A percentile compares a stretch with the other conserved stretches of the same genome.
phyloP scores from a whole-genome alignment of 2,113 vertebrate species.

The Trematocara variabile region DNA sequence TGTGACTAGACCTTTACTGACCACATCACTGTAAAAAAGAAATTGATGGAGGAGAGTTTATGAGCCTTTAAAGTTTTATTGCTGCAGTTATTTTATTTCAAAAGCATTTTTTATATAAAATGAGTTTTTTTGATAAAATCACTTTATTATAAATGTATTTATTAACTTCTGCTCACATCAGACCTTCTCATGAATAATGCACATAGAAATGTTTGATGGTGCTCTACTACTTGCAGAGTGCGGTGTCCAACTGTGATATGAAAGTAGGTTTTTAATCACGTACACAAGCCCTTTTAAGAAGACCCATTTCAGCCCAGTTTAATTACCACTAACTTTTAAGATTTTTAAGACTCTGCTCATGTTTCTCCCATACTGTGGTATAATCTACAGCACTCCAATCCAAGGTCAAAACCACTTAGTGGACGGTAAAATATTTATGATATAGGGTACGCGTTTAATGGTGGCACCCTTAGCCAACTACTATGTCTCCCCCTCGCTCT shows the following conservation, averaged over 20 bases:
- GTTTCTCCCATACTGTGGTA: not conserved
- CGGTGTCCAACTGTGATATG: not conserved
- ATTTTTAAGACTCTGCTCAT: not conserved
- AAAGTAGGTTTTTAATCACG: not conserved
- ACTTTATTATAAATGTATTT: not conserved
- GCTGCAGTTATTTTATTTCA: not conserved
- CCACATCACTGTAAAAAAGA: not conserved
- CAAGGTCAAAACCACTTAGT: conserved; percentile 61
- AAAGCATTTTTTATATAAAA: not conserved
- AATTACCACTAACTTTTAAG: not conserved
- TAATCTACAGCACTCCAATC: conserved; percentile 17
- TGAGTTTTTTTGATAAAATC: not conserved
- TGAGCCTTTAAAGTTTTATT: not conserved
- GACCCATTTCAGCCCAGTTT: not conserved
- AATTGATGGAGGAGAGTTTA: not conserved
- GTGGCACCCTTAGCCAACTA: not conserved
- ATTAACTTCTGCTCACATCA: not conserved
- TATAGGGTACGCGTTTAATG: conserved; percentile 28
- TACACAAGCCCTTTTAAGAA: not conserved
- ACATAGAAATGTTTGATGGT: not conserved
- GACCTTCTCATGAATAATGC: not conserved
- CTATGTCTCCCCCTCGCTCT: not conserved
- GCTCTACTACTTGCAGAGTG: not conserved
- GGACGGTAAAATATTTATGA: conserved; percentile 52
- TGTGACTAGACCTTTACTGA: not conserved